Evolutionary conservation across 2,888 invertebrate genomes (phyloP), one percentile per base, ranked within the genome.

Genomic region (Apoderus coryli): DNA sequence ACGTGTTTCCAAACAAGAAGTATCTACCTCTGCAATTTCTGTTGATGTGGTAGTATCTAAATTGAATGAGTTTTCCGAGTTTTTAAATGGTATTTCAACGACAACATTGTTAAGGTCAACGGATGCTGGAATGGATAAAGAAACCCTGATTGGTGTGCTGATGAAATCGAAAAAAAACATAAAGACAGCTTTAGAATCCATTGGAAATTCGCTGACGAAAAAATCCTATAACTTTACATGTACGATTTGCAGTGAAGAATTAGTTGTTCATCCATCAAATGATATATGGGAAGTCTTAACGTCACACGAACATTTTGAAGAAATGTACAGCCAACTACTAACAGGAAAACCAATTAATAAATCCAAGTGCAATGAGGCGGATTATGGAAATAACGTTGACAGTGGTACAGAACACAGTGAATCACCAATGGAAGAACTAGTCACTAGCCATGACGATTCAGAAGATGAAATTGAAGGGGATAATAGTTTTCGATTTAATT

Each of bases 401-500:
- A 40, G 37, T 35, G 41, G 37, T 7, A 40, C 35, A n/a, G 40
- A 42, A 12, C 35, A 33, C 23, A 28, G 14, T 23, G 43, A 42
- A 24, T 27, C 36, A 15, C 26, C 31, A n/a, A 35, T 25, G 12
- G 29, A 29, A 33, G 33, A 22, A 30, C 11, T 10, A 27, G 27
- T 7, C 32, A 32, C 26, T 32, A 32, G 14, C 13, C 11, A 19
- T 15, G 19, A 29, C 10, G 2, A 22, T 10, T 16, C 9, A 13
- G 26, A 25, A n/a, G 29, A 33, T 7, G 23, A 29, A 15, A 31
- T 34, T 14, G 36, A 33, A 25, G 33, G 37, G 25, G 34, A 40
- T 7, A 49, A 49, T 32, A 35, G 27, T 32, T 50, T 50, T 26
- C 42, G 40, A 22, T 46, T 46, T 28, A 43, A 43, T 35, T 46